Evolutionary conservation across 2,113 vertebrate genomes (phyloP), one percentile per base, ranked within the genome.

Genomic region (Odontesthes bonariensis): DNA sequence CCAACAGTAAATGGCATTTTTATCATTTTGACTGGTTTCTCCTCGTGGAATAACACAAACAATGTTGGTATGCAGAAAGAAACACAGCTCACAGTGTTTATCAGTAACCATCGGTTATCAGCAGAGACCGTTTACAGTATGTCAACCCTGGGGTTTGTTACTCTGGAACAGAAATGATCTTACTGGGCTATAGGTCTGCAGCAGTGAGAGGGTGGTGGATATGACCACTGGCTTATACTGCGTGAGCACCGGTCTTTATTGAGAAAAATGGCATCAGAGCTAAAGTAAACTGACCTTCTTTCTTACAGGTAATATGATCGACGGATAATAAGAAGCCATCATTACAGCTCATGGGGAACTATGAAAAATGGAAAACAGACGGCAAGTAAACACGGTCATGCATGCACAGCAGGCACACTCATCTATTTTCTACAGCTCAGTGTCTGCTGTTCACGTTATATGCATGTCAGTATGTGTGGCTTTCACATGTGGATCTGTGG

Each of bases 241-340:
- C 49, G 53, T 32, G 65, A 57, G 42, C 14, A 12, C 66, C 73
- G 56, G 35, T 58, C 71, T 75, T 69, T 82, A 87, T 89, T 83
- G 60, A 73, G 77, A 89, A 77, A 75, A 84, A 89, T 82, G 57
- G 60, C 77, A 73, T 16, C 46, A 27, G 16, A 47, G 76, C 44
- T 23, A 32, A 74, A 69, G 83, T 52, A 76, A 77, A 81, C 73
- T 47, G 82, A 51, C 66, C 79, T 81, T 77, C 54, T 69, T 55
- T 71, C 58, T 59, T 11, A 0, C 69, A 68, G 55, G 56, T 59
- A 71, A 76, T 68, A 80, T 68, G 76, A 82, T 80, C 9, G 33
- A 68, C 55, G 69, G 73, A 90, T 80, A 78, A 87, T 27, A 54
- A 69, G n/a, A 80, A 35, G 69, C 64, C 59, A 66, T 85, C 82